Evolutionary conservation across 2,888 invertebrate genomes (phyloP).

Genomic region (Athalia rosae): DNA sequence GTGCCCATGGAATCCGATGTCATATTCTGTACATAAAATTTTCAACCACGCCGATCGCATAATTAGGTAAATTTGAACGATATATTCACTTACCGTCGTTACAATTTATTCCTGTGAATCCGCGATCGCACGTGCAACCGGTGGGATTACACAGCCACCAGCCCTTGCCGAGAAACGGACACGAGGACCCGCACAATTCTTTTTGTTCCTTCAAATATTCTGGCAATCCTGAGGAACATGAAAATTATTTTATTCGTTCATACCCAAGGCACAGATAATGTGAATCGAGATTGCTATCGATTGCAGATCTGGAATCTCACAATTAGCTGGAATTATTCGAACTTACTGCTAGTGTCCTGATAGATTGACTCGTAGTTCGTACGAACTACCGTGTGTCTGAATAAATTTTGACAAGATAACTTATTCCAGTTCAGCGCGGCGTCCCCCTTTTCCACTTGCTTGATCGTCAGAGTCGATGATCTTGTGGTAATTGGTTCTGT

Average conservation of each 20-base stretch:
- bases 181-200: background rate
- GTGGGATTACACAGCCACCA: background rate
- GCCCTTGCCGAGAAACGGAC: background rate
- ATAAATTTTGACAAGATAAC: slow-evolving; percentile 27
- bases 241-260: background rate
- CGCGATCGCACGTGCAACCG: slow-evolving; percentile 15
- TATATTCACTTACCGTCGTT: background rate
- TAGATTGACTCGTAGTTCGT: too few relatives aligned
- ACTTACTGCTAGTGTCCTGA: background rate
- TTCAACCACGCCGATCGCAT: background rate
- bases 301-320: background rate
- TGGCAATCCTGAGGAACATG: background rate
- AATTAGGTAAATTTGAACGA: background rate
- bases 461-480: background rate
- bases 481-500: background rate
- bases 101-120: background rate
- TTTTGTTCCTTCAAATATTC: background rate
- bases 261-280: background rate
- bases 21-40: background rate
- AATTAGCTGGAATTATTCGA: background rate
- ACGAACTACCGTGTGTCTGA: background rate
- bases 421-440: background rate
- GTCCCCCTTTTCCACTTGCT: too few relatives aligned
- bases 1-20: background rate
- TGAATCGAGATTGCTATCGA: background rate